Evolutionary conservation across 2,888 invertebrate genomes (phyloP).

Genomic region (Blera fallax): DNA sequence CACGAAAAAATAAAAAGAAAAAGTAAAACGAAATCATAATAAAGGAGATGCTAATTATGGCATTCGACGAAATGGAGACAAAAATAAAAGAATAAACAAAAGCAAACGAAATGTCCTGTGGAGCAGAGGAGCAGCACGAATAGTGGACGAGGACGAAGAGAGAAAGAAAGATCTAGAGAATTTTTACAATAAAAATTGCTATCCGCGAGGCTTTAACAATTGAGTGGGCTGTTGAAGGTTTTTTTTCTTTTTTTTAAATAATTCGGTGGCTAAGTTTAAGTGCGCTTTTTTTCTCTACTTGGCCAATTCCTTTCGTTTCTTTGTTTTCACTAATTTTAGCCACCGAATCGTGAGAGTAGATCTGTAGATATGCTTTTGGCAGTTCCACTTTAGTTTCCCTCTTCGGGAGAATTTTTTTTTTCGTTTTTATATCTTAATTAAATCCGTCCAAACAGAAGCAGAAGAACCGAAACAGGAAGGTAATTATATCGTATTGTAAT

Average conservation of each 20-base stretch:
- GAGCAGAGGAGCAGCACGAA: not conserved
- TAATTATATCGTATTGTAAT: conserved; percentile 64
- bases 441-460: conserved; percentile 62
- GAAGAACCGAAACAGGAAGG: conserved; percentile 51
- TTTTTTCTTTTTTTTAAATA: conserved; percentile 26
- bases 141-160: not conserved
- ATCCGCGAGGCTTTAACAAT: conserved; percentile 39
- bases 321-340: conserved; percentile 11
- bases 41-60: conserved; percentile 69
- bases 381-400: conserved; percentile 26
- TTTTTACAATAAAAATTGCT: conserved; percentile 33
- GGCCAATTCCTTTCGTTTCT: not conserved
- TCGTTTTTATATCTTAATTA: conserved; percentile 62
- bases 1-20: conserved; percentile 6
- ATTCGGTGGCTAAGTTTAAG: conserved; percentile 63
- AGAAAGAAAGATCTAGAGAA: too few species aligned
- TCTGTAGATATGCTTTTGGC: conserved; percentile 45
- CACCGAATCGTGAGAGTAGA: conserved; percentile 5
- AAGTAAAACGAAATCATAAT: conserved; percentile 47
- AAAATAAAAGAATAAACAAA: conserved; percentile 27
- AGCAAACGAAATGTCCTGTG: not conserved
- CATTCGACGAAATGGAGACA: conserved; percentile 63
- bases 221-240: conserved; percentile 17
- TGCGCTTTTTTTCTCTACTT: conserved; percentile 46
- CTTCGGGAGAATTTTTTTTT: too few species aligned